Evolutionary conservation across 2,888 invertebrate species (phyloP).

Genomic region (Polietes domitor): DNA sequence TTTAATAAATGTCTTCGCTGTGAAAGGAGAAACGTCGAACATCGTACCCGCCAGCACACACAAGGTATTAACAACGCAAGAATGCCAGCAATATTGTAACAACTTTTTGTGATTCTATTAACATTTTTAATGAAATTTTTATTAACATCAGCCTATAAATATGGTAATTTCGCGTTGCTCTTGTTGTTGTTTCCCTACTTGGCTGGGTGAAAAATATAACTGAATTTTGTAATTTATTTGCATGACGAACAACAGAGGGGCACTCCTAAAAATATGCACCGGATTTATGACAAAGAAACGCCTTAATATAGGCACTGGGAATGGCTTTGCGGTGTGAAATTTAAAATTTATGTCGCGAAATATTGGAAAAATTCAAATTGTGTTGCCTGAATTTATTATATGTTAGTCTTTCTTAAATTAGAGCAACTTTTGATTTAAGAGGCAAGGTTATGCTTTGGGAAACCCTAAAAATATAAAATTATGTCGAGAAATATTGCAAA

Average conservation of each 20-base stretch:
- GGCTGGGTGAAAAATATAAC: background rate
- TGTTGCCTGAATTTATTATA: too few species aligned
- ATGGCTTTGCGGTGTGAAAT: background rate
- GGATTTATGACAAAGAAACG: background rate
- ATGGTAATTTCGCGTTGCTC: background rate
- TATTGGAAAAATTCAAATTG: too few species aligned
- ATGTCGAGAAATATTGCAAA: too few species aligned
- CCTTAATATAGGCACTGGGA: background rate
- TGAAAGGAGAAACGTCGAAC: conserved; percentile 1
- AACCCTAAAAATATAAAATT: too few species aligned
- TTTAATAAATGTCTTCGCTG: background rate
- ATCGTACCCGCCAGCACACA: background rate
- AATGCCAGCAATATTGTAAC: background rate
- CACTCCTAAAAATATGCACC: conserved; percentile 1
- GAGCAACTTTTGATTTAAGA: too few species aligned
- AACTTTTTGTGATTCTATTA: conserved; percentile 27
- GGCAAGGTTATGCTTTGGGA: too few species aligned
- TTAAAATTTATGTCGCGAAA: background rate
- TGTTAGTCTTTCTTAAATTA: too few species aligned
- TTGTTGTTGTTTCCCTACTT: too few species aligned
- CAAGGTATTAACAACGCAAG: conserved; percentile 13
- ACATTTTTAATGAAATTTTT: conserved; percentile 28
- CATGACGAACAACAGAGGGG: background rate
- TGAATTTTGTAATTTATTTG: background rate
- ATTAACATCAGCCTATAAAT: conserved; percentile 21